Conservation (phyloP, 1,140 invertebrate species). For the Oscheius sp. region DNA sequence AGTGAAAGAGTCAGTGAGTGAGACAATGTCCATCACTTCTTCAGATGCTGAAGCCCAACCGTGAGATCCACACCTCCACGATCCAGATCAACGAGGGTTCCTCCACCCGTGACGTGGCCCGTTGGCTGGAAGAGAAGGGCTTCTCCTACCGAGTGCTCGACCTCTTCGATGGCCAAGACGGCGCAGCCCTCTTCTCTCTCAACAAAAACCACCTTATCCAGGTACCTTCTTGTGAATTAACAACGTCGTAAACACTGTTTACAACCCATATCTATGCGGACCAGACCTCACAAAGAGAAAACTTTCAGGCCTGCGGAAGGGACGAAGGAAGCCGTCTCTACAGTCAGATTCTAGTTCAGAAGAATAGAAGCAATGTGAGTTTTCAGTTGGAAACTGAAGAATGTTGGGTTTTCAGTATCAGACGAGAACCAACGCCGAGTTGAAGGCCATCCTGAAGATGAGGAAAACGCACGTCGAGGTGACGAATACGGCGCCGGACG, state of each 20-base stretch:
- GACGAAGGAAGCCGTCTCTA: slow-evolving; percentile 39
- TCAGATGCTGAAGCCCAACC: too few species aligned
- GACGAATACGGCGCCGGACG: slow-evolving; percentile 32
- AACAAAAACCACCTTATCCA: slow-evolving; percentile 29
- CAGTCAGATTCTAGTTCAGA: slow-evolving; percentile 41
- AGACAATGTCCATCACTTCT: too few species aligned
- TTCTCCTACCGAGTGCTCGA: slow-evolving; percentile 39
- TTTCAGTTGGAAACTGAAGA: not conserved
- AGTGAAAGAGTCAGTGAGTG: too few species aligned
- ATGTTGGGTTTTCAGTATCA: slow-evolving; percentile 32
- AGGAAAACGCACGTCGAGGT: slow-evolving; percentile 36
- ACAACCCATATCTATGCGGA: too few species aligned
- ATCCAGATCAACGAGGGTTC: slow-evolving; percentile 20
- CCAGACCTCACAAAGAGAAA: not conserved
- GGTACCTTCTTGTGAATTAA: not conserved
- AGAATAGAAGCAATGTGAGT: slow-evolving; percentile 40
- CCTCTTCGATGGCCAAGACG: slow-evolving; percentile 38
- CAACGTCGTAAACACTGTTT: not conserved
- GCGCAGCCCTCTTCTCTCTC: slow-evolving; percentile 35
- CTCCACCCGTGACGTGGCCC: slow-evolving; percentile 14
- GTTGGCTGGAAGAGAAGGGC: slow-evolving; percentile 41
- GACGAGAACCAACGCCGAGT: slow-evolving; percentile 28
- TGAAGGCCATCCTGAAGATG: slow-evolving; percentile 40
- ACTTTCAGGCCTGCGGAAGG: slow-evolving; percentile 31
- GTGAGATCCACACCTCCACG: too few species aligned